Percentiles rank a stretch among this genome's conserved stretches.
phyloP scores from a whole-genome alignment of 2,888 invertebrate genomes.

The Aquatica leii region DNA sequence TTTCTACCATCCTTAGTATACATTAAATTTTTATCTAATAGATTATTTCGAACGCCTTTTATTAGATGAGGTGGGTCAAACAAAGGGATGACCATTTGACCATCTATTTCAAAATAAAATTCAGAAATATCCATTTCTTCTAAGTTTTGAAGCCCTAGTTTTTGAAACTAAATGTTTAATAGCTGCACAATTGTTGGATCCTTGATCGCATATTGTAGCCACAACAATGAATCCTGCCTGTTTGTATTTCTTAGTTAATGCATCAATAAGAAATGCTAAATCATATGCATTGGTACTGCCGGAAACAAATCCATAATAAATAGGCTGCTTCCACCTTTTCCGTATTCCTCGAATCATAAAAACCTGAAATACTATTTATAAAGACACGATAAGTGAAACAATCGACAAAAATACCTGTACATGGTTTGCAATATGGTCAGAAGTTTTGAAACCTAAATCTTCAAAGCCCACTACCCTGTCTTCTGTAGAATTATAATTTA shows the following conservation, averaged over 20 bases:
- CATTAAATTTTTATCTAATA: conserved; percentile 7
- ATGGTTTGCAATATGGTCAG: background rate
- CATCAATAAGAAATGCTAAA: background rate
- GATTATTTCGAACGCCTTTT: conserved; percentile 5
- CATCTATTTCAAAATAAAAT: conserved; percentile 4
- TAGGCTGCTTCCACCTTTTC: background rate
- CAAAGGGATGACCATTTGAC: background rate
- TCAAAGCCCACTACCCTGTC: background rate
- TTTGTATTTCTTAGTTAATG: background rate
- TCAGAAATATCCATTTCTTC: background rate
- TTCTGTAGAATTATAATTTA: conserved; percentile 5
- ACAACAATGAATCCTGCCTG: conserved; percentile 2
- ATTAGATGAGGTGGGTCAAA: conserved; percentile 9
- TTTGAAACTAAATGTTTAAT: background rate
- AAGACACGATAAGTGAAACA: no score
- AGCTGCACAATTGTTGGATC: background rate
- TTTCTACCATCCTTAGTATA: background rate
- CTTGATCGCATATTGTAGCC: conserved; percentile 4
- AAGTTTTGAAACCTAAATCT: conserved; percentile 18
- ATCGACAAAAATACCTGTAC: background rate
- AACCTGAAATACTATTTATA: no score
- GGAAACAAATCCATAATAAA: background rate
- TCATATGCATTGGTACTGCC: background rate
- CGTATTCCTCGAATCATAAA: background rate
- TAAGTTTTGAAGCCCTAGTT: background rate